A percentile compares a stretch with the other conserved stretches of the same genome.
These are phyloP conservation scores for Mystacornis crossleyi DNA, from an alignment of 2,113 vertebrate genomes.

Conservation along the genomic window DNA sequence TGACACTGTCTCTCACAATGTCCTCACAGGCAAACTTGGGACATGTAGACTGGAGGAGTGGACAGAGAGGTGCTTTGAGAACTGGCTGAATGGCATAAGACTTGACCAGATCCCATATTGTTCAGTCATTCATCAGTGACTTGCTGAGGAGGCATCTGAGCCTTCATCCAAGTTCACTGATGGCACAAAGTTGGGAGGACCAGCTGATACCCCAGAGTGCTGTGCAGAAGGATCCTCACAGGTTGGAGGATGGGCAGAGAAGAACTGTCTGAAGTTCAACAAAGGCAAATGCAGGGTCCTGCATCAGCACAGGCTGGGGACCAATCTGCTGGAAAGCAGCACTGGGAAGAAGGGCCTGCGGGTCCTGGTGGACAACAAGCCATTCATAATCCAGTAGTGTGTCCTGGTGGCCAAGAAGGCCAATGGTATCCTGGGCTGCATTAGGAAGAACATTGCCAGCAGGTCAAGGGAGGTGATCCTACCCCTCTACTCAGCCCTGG, in stretches of 20 bases:
- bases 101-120: neutral
- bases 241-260: neutral
- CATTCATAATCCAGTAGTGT: neutral
- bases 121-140: neutral
- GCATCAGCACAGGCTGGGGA: neutral
- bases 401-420: neutral
- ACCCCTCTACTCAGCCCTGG: neutral
- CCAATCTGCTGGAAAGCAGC: neutral
- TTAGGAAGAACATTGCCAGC: neutral
- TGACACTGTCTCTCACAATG: neutral
- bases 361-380: neutral
- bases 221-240: neutral
- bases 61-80: neutral
- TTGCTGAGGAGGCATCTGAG: too few relatives aligned
- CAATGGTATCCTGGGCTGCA: accelerated
- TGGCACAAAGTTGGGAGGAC: neutral
- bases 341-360: neutral
- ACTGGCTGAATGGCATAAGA: neutral
- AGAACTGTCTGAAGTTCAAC: neutral
- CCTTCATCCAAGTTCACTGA: neutral
- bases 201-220: neutral
- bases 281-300: neutral
- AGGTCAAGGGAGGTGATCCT: neutral
- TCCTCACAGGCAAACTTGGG: neutral
- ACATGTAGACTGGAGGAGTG: neutral